These are phyloP conservation scores for Agrotis puta DNA, from an alignment of 2,888 invertebrate genomes.

Conservation along the genomic window DNA sequence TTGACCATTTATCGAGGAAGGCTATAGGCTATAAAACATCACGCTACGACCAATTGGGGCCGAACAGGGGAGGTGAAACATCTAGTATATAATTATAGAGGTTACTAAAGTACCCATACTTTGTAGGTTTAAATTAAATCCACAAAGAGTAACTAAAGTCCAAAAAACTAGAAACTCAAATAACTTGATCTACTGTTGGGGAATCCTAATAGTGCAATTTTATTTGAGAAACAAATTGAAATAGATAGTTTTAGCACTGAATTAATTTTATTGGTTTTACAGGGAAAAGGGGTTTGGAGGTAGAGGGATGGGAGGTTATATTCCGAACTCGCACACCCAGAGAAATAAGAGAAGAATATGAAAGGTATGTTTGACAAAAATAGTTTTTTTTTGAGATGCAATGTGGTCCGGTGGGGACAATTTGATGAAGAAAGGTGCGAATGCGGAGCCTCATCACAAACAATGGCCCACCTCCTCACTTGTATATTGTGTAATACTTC, in stretches of 20 bases:
- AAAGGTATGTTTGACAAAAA: constrained; percentile 89
- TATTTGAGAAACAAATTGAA: not conserved
- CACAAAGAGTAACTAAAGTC: not conserved
- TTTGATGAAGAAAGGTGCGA: too few relatives aligned
- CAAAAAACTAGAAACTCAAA: not conserved
- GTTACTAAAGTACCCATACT: not conserved
- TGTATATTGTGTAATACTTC: too few relatives aligned
- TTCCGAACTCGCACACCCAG: constrained; percentile 97
- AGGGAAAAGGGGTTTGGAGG: constrained; percentile 97
- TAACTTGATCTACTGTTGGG: not conserved
- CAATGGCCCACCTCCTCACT: too few relatives aligned
- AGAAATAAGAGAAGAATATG: constrained; percentile 99
- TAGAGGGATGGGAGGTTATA: constrained; percentile 98
- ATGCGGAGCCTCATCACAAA: too few relatives aligned
- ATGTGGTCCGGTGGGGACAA: too few relatives aligned
- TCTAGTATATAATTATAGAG: too few relatives aligned
- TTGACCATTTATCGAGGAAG: too few relatives aligned
- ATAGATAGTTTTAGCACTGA: constrained; percentile 1
- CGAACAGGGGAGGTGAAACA: too few relatives aligned
- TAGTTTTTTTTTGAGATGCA: too few relatives aligned
- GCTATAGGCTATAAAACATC: too few relatives aligned
- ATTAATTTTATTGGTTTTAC: constrained; percentile 69
- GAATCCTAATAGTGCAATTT: not conserved
- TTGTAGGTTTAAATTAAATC: too few relatives aligned
- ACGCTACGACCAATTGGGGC: too few relatives aligned